Evolutionary conservation across 2,797 vertebrate species (phyloP).

Genomic region (Cygnus olor): DNA sequence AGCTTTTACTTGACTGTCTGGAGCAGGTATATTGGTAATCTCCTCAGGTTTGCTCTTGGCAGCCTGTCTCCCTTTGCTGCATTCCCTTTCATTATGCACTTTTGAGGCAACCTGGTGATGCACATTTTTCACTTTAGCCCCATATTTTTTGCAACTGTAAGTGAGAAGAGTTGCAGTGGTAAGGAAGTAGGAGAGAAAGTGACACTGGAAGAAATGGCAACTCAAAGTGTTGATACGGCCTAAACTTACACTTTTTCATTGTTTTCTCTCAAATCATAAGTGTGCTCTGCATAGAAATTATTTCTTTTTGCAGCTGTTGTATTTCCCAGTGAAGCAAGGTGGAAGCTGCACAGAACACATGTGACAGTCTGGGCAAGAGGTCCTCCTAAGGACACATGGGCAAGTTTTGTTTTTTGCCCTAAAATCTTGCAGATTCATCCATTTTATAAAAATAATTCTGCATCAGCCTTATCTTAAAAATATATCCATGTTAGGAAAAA

Average conservation of each 20-base stretch:
- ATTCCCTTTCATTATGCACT: neutral
- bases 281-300: fast-evolving
- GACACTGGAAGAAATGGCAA: neutral
- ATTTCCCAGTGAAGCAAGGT: neutral
- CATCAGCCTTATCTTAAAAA: neutral
- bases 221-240: neutral
- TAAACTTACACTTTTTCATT: neutral
- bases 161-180: neutral
- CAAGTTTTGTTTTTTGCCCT: neutral
- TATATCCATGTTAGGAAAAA: neutral
- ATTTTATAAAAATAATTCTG: neutral
- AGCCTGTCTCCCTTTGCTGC: neutral
- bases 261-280: neutral
- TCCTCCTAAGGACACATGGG: neutral
- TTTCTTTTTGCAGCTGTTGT: neutral
- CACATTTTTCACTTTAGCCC: neutral
- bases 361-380: neutral
- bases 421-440: neutral
- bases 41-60: neutral
- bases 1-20: neutral
- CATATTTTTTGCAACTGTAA: neutral
- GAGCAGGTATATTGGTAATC: neutral
- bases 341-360: neutral
- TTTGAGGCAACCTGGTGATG: neutral
- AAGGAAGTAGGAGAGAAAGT: neutral